Evolutionary conservation across 2,113 vertebrate species (phyloP).

Genomic region (Rhea pennata): DNA sequence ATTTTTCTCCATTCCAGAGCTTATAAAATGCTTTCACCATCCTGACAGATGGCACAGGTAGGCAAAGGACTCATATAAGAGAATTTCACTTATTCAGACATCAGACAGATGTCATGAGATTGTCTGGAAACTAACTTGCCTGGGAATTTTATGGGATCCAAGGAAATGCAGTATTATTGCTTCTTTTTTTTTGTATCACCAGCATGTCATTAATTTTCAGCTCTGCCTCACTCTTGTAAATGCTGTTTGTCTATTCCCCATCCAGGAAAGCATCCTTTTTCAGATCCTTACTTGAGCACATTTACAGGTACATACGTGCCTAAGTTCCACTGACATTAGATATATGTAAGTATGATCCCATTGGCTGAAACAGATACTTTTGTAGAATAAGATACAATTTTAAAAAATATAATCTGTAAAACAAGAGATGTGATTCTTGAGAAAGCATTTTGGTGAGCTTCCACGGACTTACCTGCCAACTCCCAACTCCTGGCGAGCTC

Average conservation of each 20-base stretch:
- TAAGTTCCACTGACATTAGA: not conserved
- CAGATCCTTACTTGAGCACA: not conserved
- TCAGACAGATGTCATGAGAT: not conserved
- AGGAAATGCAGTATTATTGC: not conserved
- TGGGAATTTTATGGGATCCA: not conserved
- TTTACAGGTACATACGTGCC: not conserved
- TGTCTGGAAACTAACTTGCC: not conserved
- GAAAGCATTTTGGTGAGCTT: conserved; percentile 25
- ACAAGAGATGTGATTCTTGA: not conserved
- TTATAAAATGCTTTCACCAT: not conserved
- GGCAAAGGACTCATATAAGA: not conserved
- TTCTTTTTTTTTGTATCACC: not conserved
- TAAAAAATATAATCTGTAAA: not conserved
- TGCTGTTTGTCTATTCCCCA: not conserved
- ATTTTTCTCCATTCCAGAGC: not conserved
- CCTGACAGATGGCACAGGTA: not conserved
- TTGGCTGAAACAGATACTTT: not conserved
- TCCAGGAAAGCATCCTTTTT: not conserved
- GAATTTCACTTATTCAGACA: not conserved
- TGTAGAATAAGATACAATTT: not conserved
- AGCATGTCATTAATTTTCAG: not conserved
- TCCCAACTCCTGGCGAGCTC: not conserved
- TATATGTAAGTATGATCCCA: not conserved
- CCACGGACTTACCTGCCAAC: conserved; percentile 36
- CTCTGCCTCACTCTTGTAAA: not conserved